Evolutionary conservation across 2,113 vertebrate species (phyloP), one percentile per base, ranked within the genome.

Genomic region (Ptychochromis oligacanthus): DNA sequence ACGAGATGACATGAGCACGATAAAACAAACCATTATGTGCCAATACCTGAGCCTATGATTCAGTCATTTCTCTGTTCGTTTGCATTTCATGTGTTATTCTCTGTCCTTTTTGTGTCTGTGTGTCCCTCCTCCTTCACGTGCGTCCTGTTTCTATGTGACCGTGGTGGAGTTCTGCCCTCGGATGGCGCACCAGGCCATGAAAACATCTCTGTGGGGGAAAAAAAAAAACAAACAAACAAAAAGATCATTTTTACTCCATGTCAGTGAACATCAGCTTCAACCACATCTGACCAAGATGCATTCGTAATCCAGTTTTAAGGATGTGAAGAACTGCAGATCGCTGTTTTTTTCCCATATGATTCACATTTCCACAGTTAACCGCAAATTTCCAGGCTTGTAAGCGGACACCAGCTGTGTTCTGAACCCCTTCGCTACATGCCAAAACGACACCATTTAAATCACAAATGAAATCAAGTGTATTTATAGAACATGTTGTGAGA

Each of bases 131-230:
- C 10, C 6, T 2, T 78, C 57, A 11, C 64, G 70, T 2, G 28
- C 4, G 59, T 81, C 75, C 56, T 54, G 64, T 75, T 81, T 57
- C 93, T 93, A 95, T 90, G 95, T 93, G 59, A 96, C 96, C 0
- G 95, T 94, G 80, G 95, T 94, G 77, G 93, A 94, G 92, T 90
- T 96, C 82, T 95, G 95, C 36, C 93, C 93, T 77, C 95, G 85
- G 91, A 96, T 95, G 20, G 94, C 93, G 15, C 96, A 95, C 96
- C 96, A 96, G 36, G 95, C 95, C 93, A 95, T 95, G 91, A 96
- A 96, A 46, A 96, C 95, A 0, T 96, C 95, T 87, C 96, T 96
- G 92, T 9, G n/a, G 61, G 70, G 77, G 26, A 79, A 13, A 55
- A 6, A 18, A 4, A 64, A 14, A n/a, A 3, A 15, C 57, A 46